Evolutionary conservation across 2,113 vertebrate genomes (phyloP).

Genomic region (Hippolais icterina): DNA sequence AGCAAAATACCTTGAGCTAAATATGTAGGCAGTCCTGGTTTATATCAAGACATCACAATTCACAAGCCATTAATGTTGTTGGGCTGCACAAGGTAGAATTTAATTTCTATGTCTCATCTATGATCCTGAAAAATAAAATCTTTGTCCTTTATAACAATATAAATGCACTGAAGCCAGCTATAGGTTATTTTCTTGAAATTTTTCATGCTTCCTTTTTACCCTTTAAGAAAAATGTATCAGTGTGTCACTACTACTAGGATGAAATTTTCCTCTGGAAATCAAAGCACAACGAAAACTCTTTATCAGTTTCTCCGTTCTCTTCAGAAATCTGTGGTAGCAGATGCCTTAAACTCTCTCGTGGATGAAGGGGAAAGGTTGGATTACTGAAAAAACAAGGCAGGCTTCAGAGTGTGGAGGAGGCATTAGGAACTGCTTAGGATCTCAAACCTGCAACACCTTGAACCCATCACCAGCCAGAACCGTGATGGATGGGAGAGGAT

Average conservation of each 20-base stretch:
- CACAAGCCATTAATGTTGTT: not conserved
- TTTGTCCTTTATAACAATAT: not conserved
- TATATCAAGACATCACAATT: not conserved
- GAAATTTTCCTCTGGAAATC: slow-evolving; percentile 18
- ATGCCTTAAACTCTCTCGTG: slow-evolving; percentile 62
- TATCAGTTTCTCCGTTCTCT: not conserved
- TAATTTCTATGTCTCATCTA: not conserved
- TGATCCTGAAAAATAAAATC: not conserved
- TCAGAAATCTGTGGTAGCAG: slow-evolving; percentile 49
- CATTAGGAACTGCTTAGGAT: slow-evolving; percentile 66
- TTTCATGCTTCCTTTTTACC: not conserved
- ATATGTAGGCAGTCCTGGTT: not conserved
- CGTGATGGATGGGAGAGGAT: slow-evolving; percentile 67
- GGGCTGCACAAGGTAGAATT: not conserved
- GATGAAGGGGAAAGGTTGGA: slow-evolving; percentile 58
- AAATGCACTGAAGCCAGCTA: not conserved
- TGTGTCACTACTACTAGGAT: not conserved
- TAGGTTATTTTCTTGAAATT: not conserved
- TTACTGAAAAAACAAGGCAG: slow-evolving; percentile 72
- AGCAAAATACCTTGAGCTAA: not conserved
- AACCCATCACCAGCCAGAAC: slow-evolving; percentile 66
- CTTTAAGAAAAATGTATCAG: not conserved
- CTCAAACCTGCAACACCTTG: slow-evolving; percentile 68
- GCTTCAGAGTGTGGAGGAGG: slow-evolving; percentile 57
- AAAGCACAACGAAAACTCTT: not conserved